Base-by-base conservation (phyloP, 37 sponge, comb jelly and placozoan species). In the Spongilla lacustris region DNA sequence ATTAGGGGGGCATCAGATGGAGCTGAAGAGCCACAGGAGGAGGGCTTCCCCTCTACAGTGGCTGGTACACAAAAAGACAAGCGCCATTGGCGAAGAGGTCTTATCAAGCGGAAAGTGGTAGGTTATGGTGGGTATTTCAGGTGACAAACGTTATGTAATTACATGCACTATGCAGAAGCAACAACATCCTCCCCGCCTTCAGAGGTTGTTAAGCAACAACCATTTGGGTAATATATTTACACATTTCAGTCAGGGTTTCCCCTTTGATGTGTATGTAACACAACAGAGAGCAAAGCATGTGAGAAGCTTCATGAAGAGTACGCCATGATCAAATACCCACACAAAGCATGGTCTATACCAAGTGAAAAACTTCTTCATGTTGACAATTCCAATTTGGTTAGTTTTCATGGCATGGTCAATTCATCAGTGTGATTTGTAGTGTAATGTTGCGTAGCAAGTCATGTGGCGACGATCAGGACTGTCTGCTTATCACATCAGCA, bases 321-420 rank as follows among this genome's bases (percentile, higher is more conserved):
- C 67, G 84, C 88, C 50, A 87, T 92, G 88, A 87, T 87, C 79
- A 92, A 92, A 67, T 92, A 92, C 30, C 92, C 92, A 28, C 88
- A 72, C 30, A 72, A 58, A 26, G 14, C 73, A 29, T 68, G 82
- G 75, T 46, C 78, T 31, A 58, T 92, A 28, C 92, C 92, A 3
- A 4, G 22, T 28, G 92, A 92, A 73, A 87, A 79, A 68, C 27
- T 87, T 1, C 75, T 92, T 72, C 79, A 67, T 13, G 3, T 92
- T 0, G 92, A 92, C 68, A 74, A 87, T 2, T 82, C 84, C 17
- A 92, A 92, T 66, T 36, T 92, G 81, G 92, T 92, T 32, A 27
- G 85, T 67, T 6, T 12, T 21, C 67, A 14, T 28, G 73, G 19
- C 11, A 19, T 17, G 1, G 19, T 14, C 58, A 6, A 17, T 58